Evolutionary conservation across 2,888 invertebrate genomes (phyloP).

Genomic region (Nymphalis polychloros): DNA sequence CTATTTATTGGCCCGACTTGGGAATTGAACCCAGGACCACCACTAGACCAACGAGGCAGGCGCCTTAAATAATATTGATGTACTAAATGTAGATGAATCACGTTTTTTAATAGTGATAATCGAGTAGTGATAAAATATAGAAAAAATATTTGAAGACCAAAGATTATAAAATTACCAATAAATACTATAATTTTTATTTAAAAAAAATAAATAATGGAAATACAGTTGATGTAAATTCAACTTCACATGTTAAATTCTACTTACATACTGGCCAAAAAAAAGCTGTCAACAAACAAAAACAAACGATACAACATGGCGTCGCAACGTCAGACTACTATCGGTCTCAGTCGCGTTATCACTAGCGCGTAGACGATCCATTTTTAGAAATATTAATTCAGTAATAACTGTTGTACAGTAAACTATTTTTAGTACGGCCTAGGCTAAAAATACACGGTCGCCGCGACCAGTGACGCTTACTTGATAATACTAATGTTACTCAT

Average conservation of each 20-base stretch:
- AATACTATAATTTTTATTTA: not conserved
- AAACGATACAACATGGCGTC: conserved; percentile 61
- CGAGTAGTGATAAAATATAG: no score
- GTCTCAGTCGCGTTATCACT: conserved; percentile 72
- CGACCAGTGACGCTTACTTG: conserved; percentile 74
- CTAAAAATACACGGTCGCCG: conserved; percentile 74
- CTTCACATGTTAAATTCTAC: not conserved
- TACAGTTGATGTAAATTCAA: not conserved
- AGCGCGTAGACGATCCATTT: conserved; percentile 77
- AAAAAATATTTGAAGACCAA: no score
- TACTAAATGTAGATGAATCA: no score
- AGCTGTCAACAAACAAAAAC: conserved; percentile 52
- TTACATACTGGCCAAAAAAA: conserved; percentile 31
- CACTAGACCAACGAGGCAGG: no score
- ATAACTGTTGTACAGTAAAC: conserved; percentile 70
- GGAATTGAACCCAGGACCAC: no score
- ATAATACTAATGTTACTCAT: conserved; percentile 74
- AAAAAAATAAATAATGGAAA: not conserved
- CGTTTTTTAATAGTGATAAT: no score
- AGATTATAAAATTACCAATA: no score
- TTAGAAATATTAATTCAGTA: conserved; percentile 82
- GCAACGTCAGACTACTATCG: conserved; percentile 69
- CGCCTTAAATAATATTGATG: no score
- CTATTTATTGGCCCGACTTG: no score
- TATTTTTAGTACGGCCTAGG: conserved; percentile 80